Percentiles rank a stretch among this genome's conserved stretches.
phyloP scores from a whole-genome alignment of 2,797 vertebrate genomes.

The Morelia viridis region DNA sequence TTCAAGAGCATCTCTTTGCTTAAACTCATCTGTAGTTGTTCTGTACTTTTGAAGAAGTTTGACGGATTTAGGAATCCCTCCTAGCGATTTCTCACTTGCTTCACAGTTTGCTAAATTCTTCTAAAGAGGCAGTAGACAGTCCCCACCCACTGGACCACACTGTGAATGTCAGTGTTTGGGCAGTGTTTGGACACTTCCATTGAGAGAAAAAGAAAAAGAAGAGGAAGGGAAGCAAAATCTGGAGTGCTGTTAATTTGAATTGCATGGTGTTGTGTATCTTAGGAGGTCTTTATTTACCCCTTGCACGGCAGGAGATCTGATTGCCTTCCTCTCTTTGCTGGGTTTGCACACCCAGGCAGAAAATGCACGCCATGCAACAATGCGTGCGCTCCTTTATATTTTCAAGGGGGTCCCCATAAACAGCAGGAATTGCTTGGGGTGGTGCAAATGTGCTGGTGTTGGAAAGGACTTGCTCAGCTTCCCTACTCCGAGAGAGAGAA shows the following conservation, averaged over 20 bases:
- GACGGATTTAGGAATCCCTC: too few relatives aligned
- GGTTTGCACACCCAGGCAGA: slow-evolving; percentile 62
- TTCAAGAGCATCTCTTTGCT: too few relatives aligned
- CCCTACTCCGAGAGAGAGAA: slow-evolving; percentile 53
- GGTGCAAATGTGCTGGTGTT: slow-evolving; percentile 25
- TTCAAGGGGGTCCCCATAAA: slow-evolving; percentile 40
- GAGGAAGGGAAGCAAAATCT: background rate
- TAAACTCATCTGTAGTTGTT: too few relatives aligned
- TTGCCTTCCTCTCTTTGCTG: background rate
- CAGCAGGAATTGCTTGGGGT: background rate
- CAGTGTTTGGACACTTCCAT: too few relatives aligned
- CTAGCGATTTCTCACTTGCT: too few relatives aligned
- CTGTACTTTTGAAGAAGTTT: too few relatives aligned
- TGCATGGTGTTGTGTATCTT: background rate
- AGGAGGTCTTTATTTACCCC: background rate
- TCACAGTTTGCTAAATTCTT: too few relatives aligned
- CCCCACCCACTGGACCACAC: too few relatives aligned
- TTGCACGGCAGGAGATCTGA: background rate
- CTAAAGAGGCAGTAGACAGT: too few relatives aligned
- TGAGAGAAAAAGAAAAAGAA: background rate
- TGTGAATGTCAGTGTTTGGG: too few relatives aligned
- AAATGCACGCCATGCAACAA: slow-evolving; percentile 50
- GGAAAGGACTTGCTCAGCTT: slow-evolving; percentile 39
- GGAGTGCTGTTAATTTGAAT: background rate
- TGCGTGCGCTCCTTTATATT: background rate